phyloP scores from a whole-genome alignment of 2,113 vertebrate genomes.

The Neolamprologus devosi region DNA sequence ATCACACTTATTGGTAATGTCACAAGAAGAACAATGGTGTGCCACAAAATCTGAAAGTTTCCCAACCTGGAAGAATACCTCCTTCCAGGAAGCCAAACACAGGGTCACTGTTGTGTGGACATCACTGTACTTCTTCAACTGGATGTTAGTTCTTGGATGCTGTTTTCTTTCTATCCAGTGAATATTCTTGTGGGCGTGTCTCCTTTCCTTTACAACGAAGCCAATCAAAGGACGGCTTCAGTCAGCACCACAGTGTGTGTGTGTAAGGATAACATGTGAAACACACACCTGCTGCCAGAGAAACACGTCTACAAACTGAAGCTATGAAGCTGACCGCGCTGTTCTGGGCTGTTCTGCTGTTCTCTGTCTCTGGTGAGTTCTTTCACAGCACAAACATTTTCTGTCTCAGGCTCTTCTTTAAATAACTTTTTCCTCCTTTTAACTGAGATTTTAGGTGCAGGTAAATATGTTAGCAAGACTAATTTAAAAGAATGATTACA shows the following conservation, averaged over 20 bases:
- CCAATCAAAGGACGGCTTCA: background rate
- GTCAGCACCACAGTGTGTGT: background rate
- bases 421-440: background rate
- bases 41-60: background rate
- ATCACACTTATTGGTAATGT: background rate
- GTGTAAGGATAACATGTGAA: background rate
- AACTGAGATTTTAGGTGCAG: accelerated
- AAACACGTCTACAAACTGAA: background rate
- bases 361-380: slow-evolving; percentile 46
- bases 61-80: background rate
- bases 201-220: background rate
- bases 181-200: accelerated
- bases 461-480: background rate
- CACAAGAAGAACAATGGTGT: too few species aligned
- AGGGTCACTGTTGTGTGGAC: background rate
- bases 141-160: background rate
- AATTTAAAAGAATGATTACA: background rate
- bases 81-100: background rate
- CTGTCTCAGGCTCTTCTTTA: background rate
- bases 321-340: slow-evolving; percentile 46
- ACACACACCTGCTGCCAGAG: slow-evolving; percentile 7
- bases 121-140: background rate
- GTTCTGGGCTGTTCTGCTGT: slow-evolving; percentile 22
- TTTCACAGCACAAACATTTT: background rate
- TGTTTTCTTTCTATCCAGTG: background rate